Base-by-base conservation (phyloP, 2,113 vertebrate species). In the Coregonus clupeaformis region DNA sequence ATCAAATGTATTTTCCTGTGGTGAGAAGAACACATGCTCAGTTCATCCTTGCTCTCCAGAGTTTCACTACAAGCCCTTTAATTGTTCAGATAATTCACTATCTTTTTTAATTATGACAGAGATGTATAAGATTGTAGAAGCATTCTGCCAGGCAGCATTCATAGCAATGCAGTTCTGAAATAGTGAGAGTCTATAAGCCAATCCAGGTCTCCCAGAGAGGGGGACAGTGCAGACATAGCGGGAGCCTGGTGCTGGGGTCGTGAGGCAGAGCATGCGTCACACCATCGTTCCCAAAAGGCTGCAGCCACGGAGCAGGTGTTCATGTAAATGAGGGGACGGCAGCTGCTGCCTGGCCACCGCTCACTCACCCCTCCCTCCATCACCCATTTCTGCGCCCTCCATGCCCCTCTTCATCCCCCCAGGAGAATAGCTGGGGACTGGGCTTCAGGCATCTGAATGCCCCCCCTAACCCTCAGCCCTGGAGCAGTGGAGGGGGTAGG, bases 221-320 rank as follows among this genome's bases (percentile, higher is more conserved):
- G 16, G 25, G 6, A 22, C 75, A 74, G 81, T 73, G 69, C 76
- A 80, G 84, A 77, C 82, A 73, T 81, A 78, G 83, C 18, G 68
- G 71, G 59, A 20, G 84, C 80, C 24, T 68, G 71, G 59, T 29
- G 82, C 79, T 79, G 81, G 81, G 86, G 90, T 92, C 88, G 90
- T 86, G 90, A 93, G 93, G 89, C 89, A 91, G 93, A 89, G 92
- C 91, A 89, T 91, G 88, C 89, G 2, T 29, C 63, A 92, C 91
- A 27, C 84, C 73, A 85, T 52, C 29, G 18, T 80, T 68, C 89
- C 90, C 91, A 91, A 92, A 93, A 91, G 89, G 89, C 29, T 42
- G 1, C 85, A 84, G 92, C 83, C 80, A 82, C 87, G 91, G 92
- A 97, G 95, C 96, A 97, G 97, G 96, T 97, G 96, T 89, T 91